phyloP scores from a whole-genome alignment of 2,797 vertebrate species.

The Okamejei kenojei region DNA sequence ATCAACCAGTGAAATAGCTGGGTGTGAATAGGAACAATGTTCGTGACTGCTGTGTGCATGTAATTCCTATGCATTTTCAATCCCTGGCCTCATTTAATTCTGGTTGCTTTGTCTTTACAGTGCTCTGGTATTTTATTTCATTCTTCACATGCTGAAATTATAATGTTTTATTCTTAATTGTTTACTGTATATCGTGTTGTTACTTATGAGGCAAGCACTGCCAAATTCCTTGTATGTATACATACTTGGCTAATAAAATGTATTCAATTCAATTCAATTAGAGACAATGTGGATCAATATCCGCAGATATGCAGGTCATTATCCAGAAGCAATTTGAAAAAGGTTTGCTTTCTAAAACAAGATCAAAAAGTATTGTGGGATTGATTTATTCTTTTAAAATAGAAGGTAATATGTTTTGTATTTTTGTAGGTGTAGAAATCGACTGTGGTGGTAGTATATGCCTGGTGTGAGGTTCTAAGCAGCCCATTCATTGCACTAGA shows the following conservation, averaged over 20 bases:
- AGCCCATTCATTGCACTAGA: neutral
- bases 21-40: neutral
- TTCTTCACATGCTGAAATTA: too few species aligned
- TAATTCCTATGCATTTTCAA: neutral
- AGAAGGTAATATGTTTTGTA: slow-evolving; percentile 5
- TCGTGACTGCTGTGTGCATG: neutral
- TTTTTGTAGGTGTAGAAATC: neutral
- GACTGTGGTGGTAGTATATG: neutral
- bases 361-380: neutral
- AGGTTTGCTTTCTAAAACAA: neutral
- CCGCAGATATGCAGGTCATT: neutral
- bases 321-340: neutral
- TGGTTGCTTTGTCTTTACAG: neutral
- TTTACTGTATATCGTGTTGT: too few species aligned
- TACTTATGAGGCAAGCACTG: too few species aligned
- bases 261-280: neutral
- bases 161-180: too few species aligned
- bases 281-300: neutral
- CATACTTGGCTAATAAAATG: too few species aligned
- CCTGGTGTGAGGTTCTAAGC: neutral
- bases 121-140: too few species aligned
- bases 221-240: too few species aligned
- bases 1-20: neutral
- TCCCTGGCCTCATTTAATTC: neutral
- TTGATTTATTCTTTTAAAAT: slow-evolving; percentile 7